Conservation (phyloP, 2,113 vertebrate genomes). For the Oophaga pumilio region DNA sequence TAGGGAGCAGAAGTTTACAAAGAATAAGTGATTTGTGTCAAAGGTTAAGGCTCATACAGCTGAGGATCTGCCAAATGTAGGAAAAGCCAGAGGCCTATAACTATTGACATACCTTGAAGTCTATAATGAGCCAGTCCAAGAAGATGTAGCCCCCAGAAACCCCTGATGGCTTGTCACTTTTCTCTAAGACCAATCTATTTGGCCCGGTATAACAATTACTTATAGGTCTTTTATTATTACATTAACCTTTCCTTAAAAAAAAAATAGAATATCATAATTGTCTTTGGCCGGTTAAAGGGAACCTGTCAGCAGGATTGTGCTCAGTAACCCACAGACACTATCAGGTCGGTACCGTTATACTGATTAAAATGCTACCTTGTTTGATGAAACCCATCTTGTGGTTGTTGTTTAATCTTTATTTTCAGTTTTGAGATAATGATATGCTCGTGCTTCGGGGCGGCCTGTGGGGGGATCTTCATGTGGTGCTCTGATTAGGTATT, state of each 20-base stretch:
- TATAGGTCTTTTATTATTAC: neutral
- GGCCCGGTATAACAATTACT: neutral
- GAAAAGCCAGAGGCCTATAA: constrained; percentile 13
- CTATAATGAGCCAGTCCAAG: constrained; percentile 35
- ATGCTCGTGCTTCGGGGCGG: too few species aligned
- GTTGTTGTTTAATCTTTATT: too few species aligned
- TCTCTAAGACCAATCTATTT: neutral
- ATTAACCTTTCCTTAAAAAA: constrained; percentile 17
- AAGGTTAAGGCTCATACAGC: constrained; percentile 4
- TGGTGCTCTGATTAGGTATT: too few species aligned
- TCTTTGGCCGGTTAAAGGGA: neutral
- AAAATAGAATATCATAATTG: neutral
- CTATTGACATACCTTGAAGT: constrained; percentile 32
- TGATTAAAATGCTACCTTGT: too few species aligned
- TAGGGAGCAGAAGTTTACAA: constrained; percentile 33
- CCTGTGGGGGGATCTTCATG: too few species aligned
- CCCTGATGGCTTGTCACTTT: neutral
- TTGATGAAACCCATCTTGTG: too few species aligned
- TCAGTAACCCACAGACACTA: too few species aligned
- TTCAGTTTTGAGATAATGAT: too few species aligned
- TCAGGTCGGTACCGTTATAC: too few species aligned
- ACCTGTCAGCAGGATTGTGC: too few species aligned
- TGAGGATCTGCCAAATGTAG: neutral
- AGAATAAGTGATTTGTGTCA: constrained; percentile 45
- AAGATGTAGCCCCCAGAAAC: neutral